Percentiles rank a stretch among this genome's conserved stretches.
Conservation (phyloP, 1,140 invertebrate genomes). For the Schlechtendalia chinensis region DNA sequence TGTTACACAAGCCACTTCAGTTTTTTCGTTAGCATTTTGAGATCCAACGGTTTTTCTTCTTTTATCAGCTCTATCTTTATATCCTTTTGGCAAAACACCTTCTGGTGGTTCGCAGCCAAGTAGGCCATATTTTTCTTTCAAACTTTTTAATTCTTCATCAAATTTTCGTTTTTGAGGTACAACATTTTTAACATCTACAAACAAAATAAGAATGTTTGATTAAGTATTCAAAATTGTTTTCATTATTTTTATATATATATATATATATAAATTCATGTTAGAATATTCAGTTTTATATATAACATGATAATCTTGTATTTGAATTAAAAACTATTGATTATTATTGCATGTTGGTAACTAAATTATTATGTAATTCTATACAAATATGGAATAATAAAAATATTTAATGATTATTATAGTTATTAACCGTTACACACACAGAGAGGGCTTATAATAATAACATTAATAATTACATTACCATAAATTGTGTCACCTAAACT, state of each 20-base stretch:
- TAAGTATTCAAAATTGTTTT: neutral
- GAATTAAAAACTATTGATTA: no score
- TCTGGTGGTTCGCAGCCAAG: slow-evolving; percentile 56
- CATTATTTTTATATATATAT: neutral
- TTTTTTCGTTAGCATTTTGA: slow-evolving; percentile 78
- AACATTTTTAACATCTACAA: slow-evolving; percentile 33
- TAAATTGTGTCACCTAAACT: no score
- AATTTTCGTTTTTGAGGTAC: slow-evolving; percentile 59
- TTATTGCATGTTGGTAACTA: no score
- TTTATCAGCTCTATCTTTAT: slow-evolving; percentile 77
- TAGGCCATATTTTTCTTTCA: slow-evolving; percentile 80
- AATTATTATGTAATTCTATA: no score
- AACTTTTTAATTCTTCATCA: slow-evolving; percentile 70
- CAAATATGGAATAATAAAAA: no score
- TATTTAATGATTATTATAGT: no score
- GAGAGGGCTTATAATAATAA: no score
- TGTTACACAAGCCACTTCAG: slow-evolving; percentile 73
- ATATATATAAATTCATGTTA: neutral
- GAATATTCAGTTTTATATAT: neutral
- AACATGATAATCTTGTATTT: neutral
- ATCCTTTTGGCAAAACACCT: slow-evolving; percentile 53
- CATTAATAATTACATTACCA: no score
- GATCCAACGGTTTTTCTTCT: slow-evolving; percentile 76
- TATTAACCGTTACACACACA: no score
- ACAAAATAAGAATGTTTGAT: neutral